Evolutionary conservation across 2,113 vertebrate species (phyloP).

Genomic region (Corydoras sp.): DNA sequence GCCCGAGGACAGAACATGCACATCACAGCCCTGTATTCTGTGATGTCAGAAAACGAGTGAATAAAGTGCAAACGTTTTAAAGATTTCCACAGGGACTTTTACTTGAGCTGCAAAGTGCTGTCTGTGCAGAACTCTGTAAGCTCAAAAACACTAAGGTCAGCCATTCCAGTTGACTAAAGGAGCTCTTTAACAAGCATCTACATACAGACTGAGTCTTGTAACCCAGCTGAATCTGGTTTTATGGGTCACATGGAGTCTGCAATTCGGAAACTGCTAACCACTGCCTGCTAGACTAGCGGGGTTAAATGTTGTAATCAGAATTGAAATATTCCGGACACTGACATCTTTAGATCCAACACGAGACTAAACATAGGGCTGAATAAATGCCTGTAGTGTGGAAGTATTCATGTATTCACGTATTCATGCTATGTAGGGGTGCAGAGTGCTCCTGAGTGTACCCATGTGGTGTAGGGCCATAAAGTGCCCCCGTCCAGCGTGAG

Average conservation of each 20-base stretch:
- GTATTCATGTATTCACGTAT: too few species aligned
- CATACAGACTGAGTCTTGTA: background rate
- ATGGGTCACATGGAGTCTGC: constrained; percentile 11
- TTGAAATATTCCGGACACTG: too few species aligned
- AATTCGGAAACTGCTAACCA: background rate
- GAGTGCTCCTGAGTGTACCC: too few species aligned
- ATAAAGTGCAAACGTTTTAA: background rate
- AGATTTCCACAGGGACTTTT: background rate
- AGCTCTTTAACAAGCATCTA: constrained; percentile 6
- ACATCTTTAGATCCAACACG: too few species aligned
- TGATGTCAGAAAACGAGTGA: background rate
- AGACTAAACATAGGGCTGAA: too few species aligned
- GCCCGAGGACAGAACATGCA: background rate
- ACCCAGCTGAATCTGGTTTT: background rate
- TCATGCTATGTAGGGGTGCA: too few species aligned
- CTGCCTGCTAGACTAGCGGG: background rate
- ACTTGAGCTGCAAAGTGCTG: background rate
- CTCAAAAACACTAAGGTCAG: background rate
- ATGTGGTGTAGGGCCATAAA: too few species aligned
- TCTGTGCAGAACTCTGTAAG: background rate
- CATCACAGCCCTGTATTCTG: background rate
- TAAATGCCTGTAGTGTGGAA: too few species aligned
- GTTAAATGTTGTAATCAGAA: background rate
- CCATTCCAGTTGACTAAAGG: background rate
- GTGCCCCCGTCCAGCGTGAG: too few species aligned